Percentiles rank a stretch among this genome's conserved stretches.
Conservation (phyloP, 2,113 vertebrate species). For the Mandrillus leucophaeus region DNA sequence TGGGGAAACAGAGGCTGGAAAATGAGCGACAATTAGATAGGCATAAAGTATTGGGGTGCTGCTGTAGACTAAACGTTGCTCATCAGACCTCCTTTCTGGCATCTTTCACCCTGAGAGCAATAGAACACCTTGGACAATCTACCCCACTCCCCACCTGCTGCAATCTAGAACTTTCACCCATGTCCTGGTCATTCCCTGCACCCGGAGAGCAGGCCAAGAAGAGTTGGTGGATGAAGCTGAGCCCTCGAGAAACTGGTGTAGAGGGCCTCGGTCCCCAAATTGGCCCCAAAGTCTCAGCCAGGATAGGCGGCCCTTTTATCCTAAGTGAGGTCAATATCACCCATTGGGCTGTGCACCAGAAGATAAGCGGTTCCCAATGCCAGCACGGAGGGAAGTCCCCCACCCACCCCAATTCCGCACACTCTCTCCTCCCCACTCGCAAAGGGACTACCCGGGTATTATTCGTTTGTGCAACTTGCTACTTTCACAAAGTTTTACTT, state of each 20-base stretch:
- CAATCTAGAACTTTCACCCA: neutral
- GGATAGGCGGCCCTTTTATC: neutral
- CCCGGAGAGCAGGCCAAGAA: neutral
- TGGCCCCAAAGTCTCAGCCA: neutral
- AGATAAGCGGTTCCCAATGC: neutral
- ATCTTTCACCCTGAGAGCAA: neutral
- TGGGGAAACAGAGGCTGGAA: neutral
- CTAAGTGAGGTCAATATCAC: neutral
- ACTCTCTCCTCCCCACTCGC: neutral
- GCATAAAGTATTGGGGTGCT: neutral
- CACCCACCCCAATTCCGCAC: neutral
- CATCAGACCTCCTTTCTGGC: neutral
- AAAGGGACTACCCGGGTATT: neutral
- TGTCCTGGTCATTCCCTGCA: neutral
- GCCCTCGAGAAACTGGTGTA: neutral
- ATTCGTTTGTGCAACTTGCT: neutral
- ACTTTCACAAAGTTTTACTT: conserved; percentile 34
- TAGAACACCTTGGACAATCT: neutral
- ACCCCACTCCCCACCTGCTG: neutral
- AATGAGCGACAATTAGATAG: neutral
- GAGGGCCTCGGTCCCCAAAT: neutral
- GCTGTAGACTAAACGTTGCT: neutral
- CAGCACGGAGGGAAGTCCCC: neutral
- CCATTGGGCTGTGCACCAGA: neutral
- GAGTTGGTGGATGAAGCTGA: neutral